These are phyloP conservation scores for Emesis furor DNA, from an alignment of 2,888 invertebrate species.

Conservation along the genomic window DNA sequence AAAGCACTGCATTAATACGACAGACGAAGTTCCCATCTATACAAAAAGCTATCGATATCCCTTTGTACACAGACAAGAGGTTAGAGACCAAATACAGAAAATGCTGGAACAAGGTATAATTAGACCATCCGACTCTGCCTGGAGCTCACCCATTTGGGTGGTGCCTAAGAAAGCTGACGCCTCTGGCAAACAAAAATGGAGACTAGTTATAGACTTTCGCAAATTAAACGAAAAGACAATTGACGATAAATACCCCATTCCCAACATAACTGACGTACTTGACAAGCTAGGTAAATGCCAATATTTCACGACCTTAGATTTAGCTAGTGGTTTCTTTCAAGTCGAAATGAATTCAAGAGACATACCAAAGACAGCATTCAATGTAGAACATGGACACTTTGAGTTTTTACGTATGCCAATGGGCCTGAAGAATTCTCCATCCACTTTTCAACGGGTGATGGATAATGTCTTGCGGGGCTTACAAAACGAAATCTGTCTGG, in stretches of 20 bases:
- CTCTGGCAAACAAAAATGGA: conserved; percentile 50
- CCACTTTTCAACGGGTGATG: too few relatives aligned
- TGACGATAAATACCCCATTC: conserved; percentile 72
- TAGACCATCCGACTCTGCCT: conserved; percentile 72
- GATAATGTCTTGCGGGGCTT: too few relatives aligned
- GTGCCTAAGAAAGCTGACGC: conserved; percentile 71
- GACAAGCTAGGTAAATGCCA: conserved; percentile 67
- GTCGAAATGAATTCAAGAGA: conserved; percentile 22
- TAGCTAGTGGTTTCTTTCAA: conserved; percentile 41
- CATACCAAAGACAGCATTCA: conserved; percentile 75
- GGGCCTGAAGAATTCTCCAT: too few relatives aligned
- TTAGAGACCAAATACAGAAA: conserved; percentile 5
- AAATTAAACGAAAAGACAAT: conserved; percentile 73
- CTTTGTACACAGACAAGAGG: not conserved
- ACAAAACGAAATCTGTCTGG: not conserved
- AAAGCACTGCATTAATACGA: not conserved
- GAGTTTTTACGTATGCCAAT: too few relatives aligned
- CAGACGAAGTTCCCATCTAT: not conserved
- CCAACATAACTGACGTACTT: conserved; percentile 71
- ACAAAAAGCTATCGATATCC: conserved; percentile 19
- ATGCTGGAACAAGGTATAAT: conserved; percentile 21
- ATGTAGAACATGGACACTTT: conserved; percentile 65
- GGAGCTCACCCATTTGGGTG: conserved; percentile 49
- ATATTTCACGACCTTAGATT: conserved; percentile 42
- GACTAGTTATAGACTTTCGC: conserved; percentile 49